Evolutionary conservation across 2,797 vertebrate species (phyloP).

Genomic region (Arrhamphus sclerolepis): DNA sequence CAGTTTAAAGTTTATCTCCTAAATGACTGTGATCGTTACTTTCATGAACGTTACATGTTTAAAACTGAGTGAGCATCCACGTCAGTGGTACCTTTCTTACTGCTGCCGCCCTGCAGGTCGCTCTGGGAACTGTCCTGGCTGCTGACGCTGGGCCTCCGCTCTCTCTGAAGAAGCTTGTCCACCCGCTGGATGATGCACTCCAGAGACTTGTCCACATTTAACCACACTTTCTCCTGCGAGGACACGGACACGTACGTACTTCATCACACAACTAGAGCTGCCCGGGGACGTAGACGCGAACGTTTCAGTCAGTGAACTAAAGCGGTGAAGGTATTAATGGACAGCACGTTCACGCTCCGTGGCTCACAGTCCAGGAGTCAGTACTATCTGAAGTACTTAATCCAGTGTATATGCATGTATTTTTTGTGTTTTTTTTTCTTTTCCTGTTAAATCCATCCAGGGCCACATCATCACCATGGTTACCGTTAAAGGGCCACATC

Average conservation of each 20-base stretch:
- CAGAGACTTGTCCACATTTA: constrained; percentile 97
- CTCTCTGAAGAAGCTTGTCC: constrained; percentile 95
- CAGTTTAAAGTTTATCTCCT: background rate
- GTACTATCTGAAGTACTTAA: no score
- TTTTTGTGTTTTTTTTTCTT: no score
- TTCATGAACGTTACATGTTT: background rate
- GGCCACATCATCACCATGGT: no score
- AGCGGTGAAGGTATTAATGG: no score
- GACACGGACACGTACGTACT: background rate
- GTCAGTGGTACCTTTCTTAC: constrained; percentile 88
- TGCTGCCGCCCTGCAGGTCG: constrained; percentile 76
- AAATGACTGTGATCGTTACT: background rate
- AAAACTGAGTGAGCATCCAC: background rate
- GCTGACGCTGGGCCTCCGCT: constrained; percentile 82
- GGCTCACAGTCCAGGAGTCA: no score
- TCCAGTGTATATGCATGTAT: no score
- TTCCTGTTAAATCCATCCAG: no score
- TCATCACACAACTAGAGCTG: background rate
- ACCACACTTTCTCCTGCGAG: constrained; percentile 94
- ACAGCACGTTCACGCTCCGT: no score
- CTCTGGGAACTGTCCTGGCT: constrained; percentile 85
- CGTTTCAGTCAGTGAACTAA: no score
- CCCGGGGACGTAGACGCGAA: no score
- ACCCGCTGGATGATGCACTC: constrained; percentile 98
- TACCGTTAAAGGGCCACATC: no score